Evolutionary conservation across 2,888 invertebrate genomes (phyloP).

Genomic region (Drosophila prostipennis): DNA sequence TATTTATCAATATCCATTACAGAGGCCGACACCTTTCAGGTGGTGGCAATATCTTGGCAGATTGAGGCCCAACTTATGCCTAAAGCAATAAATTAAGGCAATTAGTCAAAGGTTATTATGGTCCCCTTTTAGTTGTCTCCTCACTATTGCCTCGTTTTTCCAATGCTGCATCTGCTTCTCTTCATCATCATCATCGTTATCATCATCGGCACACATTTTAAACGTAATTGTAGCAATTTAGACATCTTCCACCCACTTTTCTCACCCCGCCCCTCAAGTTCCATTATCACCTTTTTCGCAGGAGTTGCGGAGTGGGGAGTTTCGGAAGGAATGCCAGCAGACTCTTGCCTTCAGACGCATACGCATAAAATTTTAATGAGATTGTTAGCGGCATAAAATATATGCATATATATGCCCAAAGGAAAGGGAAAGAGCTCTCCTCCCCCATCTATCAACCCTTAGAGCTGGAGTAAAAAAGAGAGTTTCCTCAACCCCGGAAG

Average conservation of each 20-base stretch:
- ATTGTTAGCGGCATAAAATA: conserved; percentile 77
- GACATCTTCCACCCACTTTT: conserved; percentile 51
- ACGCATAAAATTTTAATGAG: conserved; percentile 80
- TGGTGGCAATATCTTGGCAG: not conserved
- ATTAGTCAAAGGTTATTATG: conserved; percentile 58
- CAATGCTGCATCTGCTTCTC: not conserved
- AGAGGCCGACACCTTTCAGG: conserved; percentile 7
- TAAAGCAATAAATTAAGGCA: conserved; percentile 75
- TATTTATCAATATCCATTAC: conserved; percentile 15
- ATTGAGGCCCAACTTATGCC: conserved; percentile 53
- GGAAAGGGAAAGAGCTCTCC: not conserved
- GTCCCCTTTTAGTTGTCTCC: conserved; percentile 11
- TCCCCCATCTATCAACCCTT: conserved; percentile 7
- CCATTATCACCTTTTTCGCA: conserved; percentile 70
- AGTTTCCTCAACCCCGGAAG: conserved; percentile 15
- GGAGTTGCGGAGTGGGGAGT: not conserved
- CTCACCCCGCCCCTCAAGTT: not conserved
- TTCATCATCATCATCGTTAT: conserved; percentile 1
- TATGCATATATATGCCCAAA: conserved; percentile 42
- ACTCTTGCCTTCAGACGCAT: conserved; percentile 48
- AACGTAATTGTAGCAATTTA: conserved; percentile 80
- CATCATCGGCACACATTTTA: conserved; percentile 71
- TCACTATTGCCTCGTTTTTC: conserved; percentile 2
- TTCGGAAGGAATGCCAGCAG: conserved; percentile 34
- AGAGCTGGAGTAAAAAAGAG: not conserved